Conservation (phyloP, 2,888 invertebrate species). For the Anorthoa munda region DNA sequence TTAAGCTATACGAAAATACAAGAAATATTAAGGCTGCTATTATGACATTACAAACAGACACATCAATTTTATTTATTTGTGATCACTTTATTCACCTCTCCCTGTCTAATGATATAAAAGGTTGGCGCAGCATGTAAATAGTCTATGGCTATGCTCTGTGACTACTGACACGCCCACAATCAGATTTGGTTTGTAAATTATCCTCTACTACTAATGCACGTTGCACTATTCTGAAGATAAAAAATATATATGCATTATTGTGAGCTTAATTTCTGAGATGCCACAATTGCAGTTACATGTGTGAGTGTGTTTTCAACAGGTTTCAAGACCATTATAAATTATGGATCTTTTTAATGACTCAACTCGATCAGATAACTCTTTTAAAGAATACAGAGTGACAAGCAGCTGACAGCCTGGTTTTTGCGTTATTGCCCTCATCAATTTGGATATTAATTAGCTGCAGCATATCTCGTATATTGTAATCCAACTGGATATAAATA, state of each 20-base stretch:
- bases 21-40: too few species aligned
- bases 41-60: too few species aligned
- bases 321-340: conserved; percentile 42
- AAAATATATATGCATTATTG: neutral
- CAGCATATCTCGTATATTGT: conserved; percentile 24
- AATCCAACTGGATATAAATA: conserved; percentile 15
- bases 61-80: too few species aligned
- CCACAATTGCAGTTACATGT: neutral
- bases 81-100: too few species aligned
- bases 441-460: conserved; percentile 48
- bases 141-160: too few species aligned
- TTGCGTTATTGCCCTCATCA: conserved; percentile 45
- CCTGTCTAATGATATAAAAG: too few species aligned
- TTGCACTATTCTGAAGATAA: neutral
- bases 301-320: conserved; percentile 20
- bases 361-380: conserved; percentile 49
- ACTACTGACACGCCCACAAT: too few species aligned
- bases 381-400: conserved; percentile 43
- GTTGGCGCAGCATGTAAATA: too few species aligned
- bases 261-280: neutral
- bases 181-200: neutral
- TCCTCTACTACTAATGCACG: neutral
- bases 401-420: conserved; percentile 45
- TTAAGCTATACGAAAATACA: neutral
- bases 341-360: conserved; percentile 34